A percentile compares a stretch with the other conserved stretches of the same genome.
phyloP scores from a whole-genome alignment of 2,113 vertebrate genomes.

The Anoura caudifer region DNA sequence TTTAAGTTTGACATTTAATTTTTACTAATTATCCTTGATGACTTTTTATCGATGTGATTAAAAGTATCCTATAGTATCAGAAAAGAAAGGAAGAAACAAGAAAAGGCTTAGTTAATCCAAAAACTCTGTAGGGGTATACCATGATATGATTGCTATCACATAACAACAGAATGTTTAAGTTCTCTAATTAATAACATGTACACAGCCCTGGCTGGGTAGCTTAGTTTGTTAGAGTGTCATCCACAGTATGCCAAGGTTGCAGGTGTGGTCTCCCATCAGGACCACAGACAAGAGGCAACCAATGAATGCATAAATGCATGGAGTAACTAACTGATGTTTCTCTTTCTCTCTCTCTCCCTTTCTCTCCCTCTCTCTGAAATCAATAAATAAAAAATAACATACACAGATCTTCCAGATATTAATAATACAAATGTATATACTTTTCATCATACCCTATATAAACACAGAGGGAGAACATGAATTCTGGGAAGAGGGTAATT shows the following conservation, averaged over 20 bases:
- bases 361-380: not conserved
- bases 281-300: not conserved
- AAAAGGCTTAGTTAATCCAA: not conserved
- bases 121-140: not conserved
- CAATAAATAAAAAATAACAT: not conserved
- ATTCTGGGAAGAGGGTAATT: not conserved
- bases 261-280: not conserved
- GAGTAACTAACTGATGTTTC: not conserved
- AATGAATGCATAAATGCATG: not conserved
- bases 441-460: not conserved
- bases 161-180: not conserved
- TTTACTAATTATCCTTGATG: not conserved
- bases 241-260: not conserved
- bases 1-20: not conserved
- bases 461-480: not conserved
- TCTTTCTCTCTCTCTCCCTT: not conserved
- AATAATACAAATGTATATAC: not conserved
- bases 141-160: not conserved
- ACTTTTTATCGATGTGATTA: not conserved
- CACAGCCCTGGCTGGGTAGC: not conserved
- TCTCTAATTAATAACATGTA: not conserved
- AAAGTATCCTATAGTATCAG: not conserved
- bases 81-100: not conserved
- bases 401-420: not conserved
- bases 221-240: not conserved